Evolutionary conservation across 2,797 vertebrate genomes (phyloP), one percentile per base, ranked within the genome.

Genomic region (Gymnocypris eckloni): DNA sequence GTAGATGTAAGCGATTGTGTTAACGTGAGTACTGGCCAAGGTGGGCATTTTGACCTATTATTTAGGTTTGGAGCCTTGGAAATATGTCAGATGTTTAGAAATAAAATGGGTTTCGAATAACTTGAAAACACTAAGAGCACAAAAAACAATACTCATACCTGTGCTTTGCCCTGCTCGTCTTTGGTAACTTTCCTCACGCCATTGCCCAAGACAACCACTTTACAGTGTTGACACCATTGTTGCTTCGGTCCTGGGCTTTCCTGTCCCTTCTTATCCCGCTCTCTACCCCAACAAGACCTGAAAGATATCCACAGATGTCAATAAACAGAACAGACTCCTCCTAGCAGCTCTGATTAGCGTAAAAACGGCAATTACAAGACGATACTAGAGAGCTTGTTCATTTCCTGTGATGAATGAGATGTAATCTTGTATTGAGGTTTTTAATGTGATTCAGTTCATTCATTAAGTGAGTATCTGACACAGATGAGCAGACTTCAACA

Each of bases 171-270:
- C 85, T 93, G 90, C 71, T 97, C 93, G 82, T 98, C 97, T 94
- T 94, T 96, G 91, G 94, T 90, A 25, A 96, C 94, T 91, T 98
- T 99, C 88, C 96, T 94, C 52, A 99, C 98, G 2, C 98, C 98
- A 28, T 95, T 97, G 69, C 98, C 98, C 86, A 99, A 96, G 89
- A 99, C 95, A 50, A 99, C 98, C 77, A 99, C 98, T 89, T 97
- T 98, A 93, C 98, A 99, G 90, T 99, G 96, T 87, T 97, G 97
- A 90, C 98, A 99, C 98, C 98, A 99, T 13, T 97, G 97, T 8
- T 97, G 96, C 87, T 96, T 97, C 90, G 96, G 89, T 0, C 94
- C 96, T 2, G 96, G 91, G 88, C 94, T 92, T 66, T 93, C 95
- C 10, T 93, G 89, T 8, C 88, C 67, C 5, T 92, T 94, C n/a